Evolutionary conservation across 2,797 vertebrate genomes (phyloP).

Genomic region (Sebastes elongatus): DNA sequence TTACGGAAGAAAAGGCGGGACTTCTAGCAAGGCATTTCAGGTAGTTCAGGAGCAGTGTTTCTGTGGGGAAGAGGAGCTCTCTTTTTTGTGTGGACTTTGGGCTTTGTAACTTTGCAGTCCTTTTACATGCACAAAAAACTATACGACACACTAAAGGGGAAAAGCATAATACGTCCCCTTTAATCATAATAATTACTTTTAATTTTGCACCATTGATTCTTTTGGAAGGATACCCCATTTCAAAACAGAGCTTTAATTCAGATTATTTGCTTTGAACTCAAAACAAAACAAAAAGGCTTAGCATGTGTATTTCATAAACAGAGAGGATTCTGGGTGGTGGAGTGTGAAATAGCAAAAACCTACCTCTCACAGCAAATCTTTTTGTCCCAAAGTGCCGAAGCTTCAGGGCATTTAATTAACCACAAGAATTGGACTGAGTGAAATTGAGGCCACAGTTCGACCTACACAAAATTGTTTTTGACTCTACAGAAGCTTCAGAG

Average conservation of each 20-base stretch:
- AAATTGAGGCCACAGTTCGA: conserved; percentile 37
- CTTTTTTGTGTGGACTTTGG: too few species aligned
- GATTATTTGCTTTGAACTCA: conserved; percentile 5
- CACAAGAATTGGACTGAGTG: conserved; percentile 44
- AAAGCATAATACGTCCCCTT: too few species aligned
- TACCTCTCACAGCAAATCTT: conserved; percentile 26
- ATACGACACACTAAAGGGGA: too few species aligned
- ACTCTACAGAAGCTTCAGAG: conserved; percentile 15
- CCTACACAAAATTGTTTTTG: conserved; percentile 28
- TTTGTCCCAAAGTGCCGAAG: conserved; percentile 37
- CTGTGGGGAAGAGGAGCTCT: too few species aligned
- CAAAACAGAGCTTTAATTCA: background rate
- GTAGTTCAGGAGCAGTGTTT: too few species aligned
- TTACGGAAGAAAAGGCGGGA: too few species aligned
- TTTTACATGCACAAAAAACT: too few species aligned
- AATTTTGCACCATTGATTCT: background rate
- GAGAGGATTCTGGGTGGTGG: conserved; percentile 19
- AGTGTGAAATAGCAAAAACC: conserved; percentile 37
- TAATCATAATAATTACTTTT: background rate
- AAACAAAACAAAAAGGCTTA: conserved; percentile 10
- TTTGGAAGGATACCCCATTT: background rate
- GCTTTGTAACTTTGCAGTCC: too few species aligned
- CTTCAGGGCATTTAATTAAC: conserved; percentile 60
- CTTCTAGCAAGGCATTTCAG: too few species aligned
- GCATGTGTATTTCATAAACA: conserved; percentile 18